A percentile compares a stretch with the other conserved stretches of the same genome.
phyloP scores from a whole-genome alignment of 1,140 invertebrate species.

The Leptoteleia sp. region DNA sequence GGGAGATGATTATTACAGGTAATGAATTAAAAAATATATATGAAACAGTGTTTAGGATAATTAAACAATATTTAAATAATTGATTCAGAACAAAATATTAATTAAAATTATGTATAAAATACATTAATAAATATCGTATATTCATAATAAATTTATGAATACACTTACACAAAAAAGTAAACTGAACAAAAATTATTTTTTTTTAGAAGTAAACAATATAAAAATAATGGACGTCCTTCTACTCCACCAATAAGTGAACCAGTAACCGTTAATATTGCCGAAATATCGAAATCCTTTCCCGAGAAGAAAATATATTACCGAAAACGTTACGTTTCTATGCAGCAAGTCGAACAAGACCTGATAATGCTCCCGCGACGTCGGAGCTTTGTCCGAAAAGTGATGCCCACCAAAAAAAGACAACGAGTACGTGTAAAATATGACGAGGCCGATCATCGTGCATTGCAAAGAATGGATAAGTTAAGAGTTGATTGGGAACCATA shows the following conservation, averaged over 20 bases:
- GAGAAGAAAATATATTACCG: constrained; percentile 50
- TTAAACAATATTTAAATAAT: too few relatives aligned
- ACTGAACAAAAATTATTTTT: too few relatives aligned
- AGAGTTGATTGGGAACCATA: constrained; percentile 84
- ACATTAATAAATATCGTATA: too few relatives aligned
- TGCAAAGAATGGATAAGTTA: constrained; percentile 84
- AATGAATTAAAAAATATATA: too few relatives aligned
- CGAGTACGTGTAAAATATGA: constrained; percentile 82
- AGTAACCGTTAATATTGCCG: constrained; percentile 20
- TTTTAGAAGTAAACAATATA: constrained; percentile 50
- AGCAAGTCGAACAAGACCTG: constrained; percentile 62
- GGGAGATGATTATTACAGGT: constrained; percentile 66
- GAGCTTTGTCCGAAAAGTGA: constrained; percentile 72
- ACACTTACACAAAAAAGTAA: too few relatives aligned
- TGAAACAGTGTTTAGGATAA: too few relatives aligned
- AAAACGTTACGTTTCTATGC: constrained; percentile 29
- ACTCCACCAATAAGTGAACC: constrained; percentile 22
- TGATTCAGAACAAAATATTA: too few relatives aligned
- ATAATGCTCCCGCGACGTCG: constrained; percentile 60
- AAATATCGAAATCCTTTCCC: constrained; percentile 30
- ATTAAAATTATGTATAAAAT: too few relatives aligned
- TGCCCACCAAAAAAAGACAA: constrained; percentile 70
- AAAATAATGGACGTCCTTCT: constrained; percentile 30
- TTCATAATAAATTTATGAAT: too few relatives aligned
- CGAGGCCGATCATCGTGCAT: constrained; percentile 85